phyloP scores from a whole-genome alignment of 35 echinoderm and acorn worm species.

The Apostichopus parvimensis region DNA sequence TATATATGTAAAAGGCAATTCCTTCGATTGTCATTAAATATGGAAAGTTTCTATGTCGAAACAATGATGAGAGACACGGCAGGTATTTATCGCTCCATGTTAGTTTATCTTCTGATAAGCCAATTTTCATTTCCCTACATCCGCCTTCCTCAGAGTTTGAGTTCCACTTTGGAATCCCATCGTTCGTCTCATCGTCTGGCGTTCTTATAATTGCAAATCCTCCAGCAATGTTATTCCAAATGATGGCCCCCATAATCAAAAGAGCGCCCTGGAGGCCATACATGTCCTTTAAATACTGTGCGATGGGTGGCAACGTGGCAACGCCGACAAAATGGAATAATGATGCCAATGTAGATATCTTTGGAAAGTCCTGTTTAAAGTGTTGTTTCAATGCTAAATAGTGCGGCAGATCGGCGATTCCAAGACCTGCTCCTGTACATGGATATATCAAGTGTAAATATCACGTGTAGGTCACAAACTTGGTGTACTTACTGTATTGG shows the following conservation, averaged over 20 bases:
- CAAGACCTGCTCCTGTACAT: background rate
- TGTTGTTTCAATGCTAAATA: constrained; percentile 21
- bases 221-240: constrained; percentile 7
- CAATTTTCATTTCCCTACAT: background rate
- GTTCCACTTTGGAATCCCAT: background rate
- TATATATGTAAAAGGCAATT: background rate
- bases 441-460: background rate
- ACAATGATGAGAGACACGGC: background rate
- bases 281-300: background rate
- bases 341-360: constrained; percentile 4
- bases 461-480: no score
- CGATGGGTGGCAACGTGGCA: background rate
- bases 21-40: background rate
- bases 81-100: background rate
- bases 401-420: constrained; percentile 20
- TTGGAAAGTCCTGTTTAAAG: constrained; percentile 12
- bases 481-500: no score
- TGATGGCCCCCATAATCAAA: background rate
- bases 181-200: background rate
- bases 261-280: background rate
- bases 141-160: background rate
- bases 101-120: background rate
- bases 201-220: constrained; percentile 9
- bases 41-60: constrained; percentile 1
- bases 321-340: constrained; percentile 14